A percentile compares a stretch with the other conserved stretches of the same genome.
Evolutionary conservation across 2,797 vertebrate species (phyloP).

Genomic region (Notolabrus celidotus): DNA sequence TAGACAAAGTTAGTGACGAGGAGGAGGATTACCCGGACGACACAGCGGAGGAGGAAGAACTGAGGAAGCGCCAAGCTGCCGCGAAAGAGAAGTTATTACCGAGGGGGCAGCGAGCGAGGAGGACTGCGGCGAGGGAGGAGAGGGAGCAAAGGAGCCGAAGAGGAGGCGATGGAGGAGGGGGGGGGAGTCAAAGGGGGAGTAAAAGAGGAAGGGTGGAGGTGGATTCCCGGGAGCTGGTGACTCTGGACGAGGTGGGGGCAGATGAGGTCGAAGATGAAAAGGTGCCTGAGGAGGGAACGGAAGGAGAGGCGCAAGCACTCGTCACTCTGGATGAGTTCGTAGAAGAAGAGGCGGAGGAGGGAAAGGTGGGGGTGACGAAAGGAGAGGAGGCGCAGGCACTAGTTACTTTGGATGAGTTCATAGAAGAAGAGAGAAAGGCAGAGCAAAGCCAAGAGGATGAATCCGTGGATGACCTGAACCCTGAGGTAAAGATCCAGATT

Average conservation of each 20-base stretch:
- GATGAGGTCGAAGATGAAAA: conserved; percentile 59
- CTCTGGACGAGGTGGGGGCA: conserved; percentile 30
- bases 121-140: conserved; percentile 38
- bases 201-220: conserved; percentile 42
- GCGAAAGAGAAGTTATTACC: conserved; percentile 13
- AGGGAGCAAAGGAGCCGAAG: background rate
- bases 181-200: background rate
- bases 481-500: conserved; percentile 69
- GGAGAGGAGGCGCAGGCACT: conserved; percentile 81
- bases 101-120: conserved; percentile 58
- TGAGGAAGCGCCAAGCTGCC: conserved; percentile 41
- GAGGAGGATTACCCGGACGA: conserved; percentile 81
- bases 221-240: conserved; percentile 49
- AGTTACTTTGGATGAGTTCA: conserved; percentile 90
- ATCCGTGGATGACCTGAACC: conserved; percentile 54
- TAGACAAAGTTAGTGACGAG: conserved; percentile 88
- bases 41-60: conserved; percentile 36
- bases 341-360: conserved; percentile 81
- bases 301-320: conserved; percentile 80
- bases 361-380: conserved; percentile 38
- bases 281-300: conserved; percentile 33
- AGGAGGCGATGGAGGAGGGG: too few relatives aligned
- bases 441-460: conserved; percentile 53
- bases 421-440: conserved; percentile 85
- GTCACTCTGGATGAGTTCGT: conserved; percentile 91